Evolutionary conservation across 2,888 invertebrate genomes (phyloP).

Genomic region (Drosophila atripex): DNA sequence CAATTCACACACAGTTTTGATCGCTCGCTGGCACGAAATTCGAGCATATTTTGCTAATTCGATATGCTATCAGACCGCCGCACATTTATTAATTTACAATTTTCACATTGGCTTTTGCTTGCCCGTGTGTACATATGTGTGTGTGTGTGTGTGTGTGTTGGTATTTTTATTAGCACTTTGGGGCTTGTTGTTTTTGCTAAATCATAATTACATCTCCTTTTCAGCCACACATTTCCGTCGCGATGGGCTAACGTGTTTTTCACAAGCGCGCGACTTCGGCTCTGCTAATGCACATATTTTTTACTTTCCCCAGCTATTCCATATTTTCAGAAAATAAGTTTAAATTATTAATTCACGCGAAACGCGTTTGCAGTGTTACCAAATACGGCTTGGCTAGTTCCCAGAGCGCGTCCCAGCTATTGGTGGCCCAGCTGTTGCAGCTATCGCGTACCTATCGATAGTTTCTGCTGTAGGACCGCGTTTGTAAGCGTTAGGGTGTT

Average conservation of each 20-base stretch:
- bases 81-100: constrained; percentile 75
- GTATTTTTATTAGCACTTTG: constrained; percentile 52
- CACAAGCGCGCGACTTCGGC: constrained; percentile 38
- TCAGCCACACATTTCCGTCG: constrained; percentile 65
- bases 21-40: constrained; percentile 61
- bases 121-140: constrained; percentile 4
- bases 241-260: constrained; percentile 61
- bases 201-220: constrained; percentile 74
- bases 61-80: constrained; percentile 71
- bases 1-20: constrained; percentile 68
- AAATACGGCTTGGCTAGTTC: constrained; percentile 11
- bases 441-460: background rate
- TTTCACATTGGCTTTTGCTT: constrained; percentile 67
- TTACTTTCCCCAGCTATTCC: constrained; percentile 45
- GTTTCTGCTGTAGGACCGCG: background rate
- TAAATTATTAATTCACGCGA: constrained; percentile 65
- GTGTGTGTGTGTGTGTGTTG: constrained; percentile 39
- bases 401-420: background rate
- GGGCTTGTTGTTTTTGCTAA: constrained; percentile 72
- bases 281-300: constrained; percentile 51
- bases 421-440: background rate
- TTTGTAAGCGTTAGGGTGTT: background rate
- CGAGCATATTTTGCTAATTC: constrained; percentile 74
- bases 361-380: constrained; percentile 34
- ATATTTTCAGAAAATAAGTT: constrained; percentile 53